A percentile compares a stretch with the other conserved stretches of the same genome.
These are phyloP conservation scores for Aphyosemion australe DNA, from an alignment of 2,113 vertebrate genomes.

Conservation along the genomic window DNA sequence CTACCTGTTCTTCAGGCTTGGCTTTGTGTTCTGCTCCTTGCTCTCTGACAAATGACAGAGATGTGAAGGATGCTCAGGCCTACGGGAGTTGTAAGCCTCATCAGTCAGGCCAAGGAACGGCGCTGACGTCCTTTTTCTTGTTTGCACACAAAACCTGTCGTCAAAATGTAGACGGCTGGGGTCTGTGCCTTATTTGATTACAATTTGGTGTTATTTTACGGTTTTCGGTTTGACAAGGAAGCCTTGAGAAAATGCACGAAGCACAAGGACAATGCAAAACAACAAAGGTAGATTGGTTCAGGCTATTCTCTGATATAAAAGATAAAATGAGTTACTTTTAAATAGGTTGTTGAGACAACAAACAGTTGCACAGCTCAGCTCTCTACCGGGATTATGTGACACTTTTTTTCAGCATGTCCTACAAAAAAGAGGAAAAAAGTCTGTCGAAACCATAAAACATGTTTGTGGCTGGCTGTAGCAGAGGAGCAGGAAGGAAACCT, in stretches of 20 bases:
- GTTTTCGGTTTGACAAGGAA: neutral
- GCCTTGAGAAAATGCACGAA: neutral
- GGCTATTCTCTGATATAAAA: neutral
- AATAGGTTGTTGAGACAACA: neutral
- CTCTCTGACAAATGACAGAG: constrained; percentile 25
- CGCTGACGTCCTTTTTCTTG: neutral
- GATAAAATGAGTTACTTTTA: neutral
- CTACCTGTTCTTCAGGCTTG: constrained; percentile 11
- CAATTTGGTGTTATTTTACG: constrained; percentile 8
- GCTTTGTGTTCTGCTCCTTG: constrained; percentile 7
- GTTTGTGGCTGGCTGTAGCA: constrained; percentile 10
- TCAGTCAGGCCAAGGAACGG: constrained; percentile 25
- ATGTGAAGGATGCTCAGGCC: constrained; percentile 34
- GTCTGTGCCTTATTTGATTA: neutral
- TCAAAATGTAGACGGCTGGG: neutral
- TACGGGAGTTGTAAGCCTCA: constrained; percentile 14
- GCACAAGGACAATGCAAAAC: neutral
- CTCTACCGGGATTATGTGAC: neutral
- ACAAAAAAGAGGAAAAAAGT: neutral
- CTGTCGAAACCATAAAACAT: constrained; percentile 7
- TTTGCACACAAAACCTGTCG: neutral
- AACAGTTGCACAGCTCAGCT: neutral
- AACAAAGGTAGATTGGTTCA: neutral
- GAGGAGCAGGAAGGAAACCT: constrained; percentile 29
- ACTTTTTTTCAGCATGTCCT: neutral